Conservation (phyloP, 2,113 vertebrate species). For the Lota lota region DNA sequence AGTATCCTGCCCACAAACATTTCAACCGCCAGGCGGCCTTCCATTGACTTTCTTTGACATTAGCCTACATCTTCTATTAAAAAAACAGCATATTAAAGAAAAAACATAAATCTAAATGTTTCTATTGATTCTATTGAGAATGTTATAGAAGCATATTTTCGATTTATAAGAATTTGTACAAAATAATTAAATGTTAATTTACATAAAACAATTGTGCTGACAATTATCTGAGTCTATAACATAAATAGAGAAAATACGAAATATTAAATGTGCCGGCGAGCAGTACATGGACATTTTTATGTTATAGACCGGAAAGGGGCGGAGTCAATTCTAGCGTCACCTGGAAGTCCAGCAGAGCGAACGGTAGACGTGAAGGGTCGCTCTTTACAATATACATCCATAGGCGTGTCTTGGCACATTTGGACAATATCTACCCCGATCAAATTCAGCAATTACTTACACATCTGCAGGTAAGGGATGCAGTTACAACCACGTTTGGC, state of each 20-base stretch:
- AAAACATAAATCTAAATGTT: not conserved
- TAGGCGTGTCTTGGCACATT: not conserved
- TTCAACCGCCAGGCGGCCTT: not conserved
- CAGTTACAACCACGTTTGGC: not conserved
- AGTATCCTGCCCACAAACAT: not conserved
- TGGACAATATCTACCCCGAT: not conserved
- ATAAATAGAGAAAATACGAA: not conserved
- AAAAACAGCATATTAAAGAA: not conserved
- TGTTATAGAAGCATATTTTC: too few relatives aligned
- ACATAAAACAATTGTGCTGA: too few relatives aligned
- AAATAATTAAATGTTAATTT: too few relatives aligned
- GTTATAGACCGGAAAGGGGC: conserved; percentile 52
- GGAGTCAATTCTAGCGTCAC: conserved; percentile 60
- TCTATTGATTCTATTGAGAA: too few relatives aligned
- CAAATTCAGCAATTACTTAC: not conserved
- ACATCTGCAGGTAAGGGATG: conserved; percentile 41
- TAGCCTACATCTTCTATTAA: not conserved
- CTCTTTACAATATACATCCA: conserved; percentile 24
- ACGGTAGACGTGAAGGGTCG: conserved; percentile 30
- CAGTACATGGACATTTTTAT: not conserved
- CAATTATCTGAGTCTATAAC: not conserved
- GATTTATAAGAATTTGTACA: too few relatives aligned
- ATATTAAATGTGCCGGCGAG: not conserved
- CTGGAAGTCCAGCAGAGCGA: conserved; percentile 41
- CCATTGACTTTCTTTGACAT: too few relatives aligned